Evolutionary conservation across 2,888 invertebrate species (phyloP).

Genomic region (Drosophila melanocephala): DNA sequence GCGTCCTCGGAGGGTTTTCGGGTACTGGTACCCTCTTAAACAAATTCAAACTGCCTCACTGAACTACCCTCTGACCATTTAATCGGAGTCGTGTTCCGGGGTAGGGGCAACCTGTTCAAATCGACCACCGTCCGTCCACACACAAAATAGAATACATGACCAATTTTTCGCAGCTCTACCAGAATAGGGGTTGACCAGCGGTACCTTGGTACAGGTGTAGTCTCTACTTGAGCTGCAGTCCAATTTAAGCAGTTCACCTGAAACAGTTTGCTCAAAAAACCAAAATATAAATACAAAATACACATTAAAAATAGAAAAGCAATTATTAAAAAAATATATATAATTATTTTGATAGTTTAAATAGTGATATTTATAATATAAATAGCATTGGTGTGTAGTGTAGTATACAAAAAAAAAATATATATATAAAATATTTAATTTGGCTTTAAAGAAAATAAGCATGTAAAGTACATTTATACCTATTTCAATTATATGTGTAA

Average conservation of each 20-base stretch:
- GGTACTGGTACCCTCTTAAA: neutral
- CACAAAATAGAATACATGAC: neutral
- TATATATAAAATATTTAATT: neutral
- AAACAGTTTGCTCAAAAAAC: conserved; percentile 2
- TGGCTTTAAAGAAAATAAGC: neutral
- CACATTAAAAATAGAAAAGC: neutral
- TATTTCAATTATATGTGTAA: neutral
- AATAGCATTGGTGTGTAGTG: neutral
- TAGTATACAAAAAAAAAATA: neutral
- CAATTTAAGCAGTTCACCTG: neutral
- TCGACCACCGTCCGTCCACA: neutral
- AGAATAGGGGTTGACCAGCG: conserved; percentile 2
- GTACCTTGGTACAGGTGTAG: neutral
- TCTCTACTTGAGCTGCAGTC: neutral
- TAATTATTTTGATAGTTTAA: neutral
- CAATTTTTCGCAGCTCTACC: neutral
- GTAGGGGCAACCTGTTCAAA: neutral
- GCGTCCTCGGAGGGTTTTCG: neutral
- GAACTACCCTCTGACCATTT: neutral
- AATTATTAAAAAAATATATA: neutral
- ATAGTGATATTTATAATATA: neutral
- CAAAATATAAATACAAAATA: neutral
- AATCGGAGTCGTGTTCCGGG: neutral
- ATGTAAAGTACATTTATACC: neutral
- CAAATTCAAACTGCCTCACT: neutral